A percentile compares a stretch with the other conserved stretches of the same genome.
phyloP scores from a whole-genome alignment of 1,140 invertebrate species.

The Hyles vespertilio region DNA sequence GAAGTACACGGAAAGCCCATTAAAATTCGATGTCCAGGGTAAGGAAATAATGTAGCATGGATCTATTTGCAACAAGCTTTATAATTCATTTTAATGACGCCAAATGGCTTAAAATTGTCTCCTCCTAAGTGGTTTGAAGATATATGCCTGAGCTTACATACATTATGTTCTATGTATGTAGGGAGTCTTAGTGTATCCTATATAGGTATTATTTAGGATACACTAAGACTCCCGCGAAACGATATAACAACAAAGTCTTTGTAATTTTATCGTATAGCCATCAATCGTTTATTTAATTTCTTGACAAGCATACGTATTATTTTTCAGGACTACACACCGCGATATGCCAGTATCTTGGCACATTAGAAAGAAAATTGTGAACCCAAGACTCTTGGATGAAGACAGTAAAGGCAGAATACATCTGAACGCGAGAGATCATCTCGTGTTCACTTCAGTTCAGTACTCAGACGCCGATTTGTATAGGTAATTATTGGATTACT shows the following conservation, averaged over 20 bases:
- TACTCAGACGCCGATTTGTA: slow-evolving; percentile 33
- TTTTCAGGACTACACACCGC: slow-evolving; percentile 28
- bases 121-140: too few relatives aligned
- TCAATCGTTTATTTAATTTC: not conserved
- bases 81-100: too few relatives aligned
- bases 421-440: slow-evolving; percentile 31
- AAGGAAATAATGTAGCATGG: slow-evolving; percentile 17
- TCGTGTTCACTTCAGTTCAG: slow-evolving; percentile 26
- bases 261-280: not conserved
- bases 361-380: slow-evolving; percentile 14
- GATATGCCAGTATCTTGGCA: slow-evolving; percentile 39
- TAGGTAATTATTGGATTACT: slow-evolving; percentile 23
- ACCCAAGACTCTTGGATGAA: slow-evolving; percentile 12
- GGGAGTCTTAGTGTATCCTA: too few relatives aligned
- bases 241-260: not conserved
- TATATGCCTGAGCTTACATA: too few relatives aligned
- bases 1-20: slow-evolving; percentile 50
- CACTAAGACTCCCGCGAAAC: too few relatives aligned
- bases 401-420: slow-evolving; percentile 23
- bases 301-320: too few relatives aligned
- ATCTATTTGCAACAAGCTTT: not conserved
- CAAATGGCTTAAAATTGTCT: too few relatives aligned
- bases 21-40: slow-evolving; percentile 77
- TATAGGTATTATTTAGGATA: too few relatives aligned
- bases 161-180: too few relatives aligned